Evolutionary conservation across 2,888 invertebrate species (phyloP).

Genomic region (Timandra comae): DNA sequence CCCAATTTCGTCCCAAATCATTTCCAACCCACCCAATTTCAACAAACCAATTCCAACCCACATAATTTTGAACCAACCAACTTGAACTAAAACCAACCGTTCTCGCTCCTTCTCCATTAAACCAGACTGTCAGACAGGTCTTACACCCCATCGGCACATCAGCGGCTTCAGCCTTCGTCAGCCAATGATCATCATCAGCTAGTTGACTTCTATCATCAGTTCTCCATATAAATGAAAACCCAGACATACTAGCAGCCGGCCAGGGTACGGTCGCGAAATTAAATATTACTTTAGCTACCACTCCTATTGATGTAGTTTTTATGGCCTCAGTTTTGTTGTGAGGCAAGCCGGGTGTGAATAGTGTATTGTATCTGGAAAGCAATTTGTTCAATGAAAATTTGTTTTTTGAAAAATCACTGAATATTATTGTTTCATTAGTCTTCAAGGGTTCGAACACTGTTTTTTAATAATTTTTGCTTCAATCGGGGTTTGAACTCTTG

Average conservation of each 20-base stretch:
- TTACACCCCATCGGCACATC: slow-evolving; percentile 29
- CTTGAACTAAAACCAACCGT: too few species aligned
- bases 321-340: slow-evolving; percentile 73
- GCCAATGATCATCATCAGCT: slow-evolving; percentile 31
- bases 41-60: too few species aligned
- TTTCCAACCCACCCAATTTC: too few species aligned
- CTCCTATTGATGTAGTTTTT: slow-evolving; percentile 78
- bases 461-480: too few species aligned
- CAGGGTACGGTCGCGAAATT: slow-evolving; percentile 81
- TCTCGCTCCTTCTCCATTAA: slow-evolving; percentile 34
- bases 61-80: too few species aligned
- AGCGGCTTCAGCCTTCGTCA: slow-evolving; percentile 26
- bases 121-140: slow-evolving; percentile 37
- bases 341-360: slow-evolving; percentile 78
- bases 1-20: too few species aligned
- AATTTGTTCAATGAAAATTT: too few species aligned
- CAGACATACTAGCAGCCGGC: slow-evolving; percentile 47
- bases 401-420: too few species aligned
- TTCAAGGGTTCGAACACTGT: too few species aligned
- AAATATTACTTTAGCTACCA: slow-evolving; percentile 82
- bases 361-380: slow-evolving; percentile 45
- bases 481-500: too few species aligned
- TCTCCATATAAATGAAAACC: slow-evolving; percentile 37
- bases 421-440: too few species aligned
- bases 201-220: slow-evolving; percentile 25